Percentiles rank a stretch among this genome's conserved stretches.
Evolutionary conservation across 2,797 vertebrate genomes (phyloP).

Genomic region (Chloroceryle amazona): DNA sequence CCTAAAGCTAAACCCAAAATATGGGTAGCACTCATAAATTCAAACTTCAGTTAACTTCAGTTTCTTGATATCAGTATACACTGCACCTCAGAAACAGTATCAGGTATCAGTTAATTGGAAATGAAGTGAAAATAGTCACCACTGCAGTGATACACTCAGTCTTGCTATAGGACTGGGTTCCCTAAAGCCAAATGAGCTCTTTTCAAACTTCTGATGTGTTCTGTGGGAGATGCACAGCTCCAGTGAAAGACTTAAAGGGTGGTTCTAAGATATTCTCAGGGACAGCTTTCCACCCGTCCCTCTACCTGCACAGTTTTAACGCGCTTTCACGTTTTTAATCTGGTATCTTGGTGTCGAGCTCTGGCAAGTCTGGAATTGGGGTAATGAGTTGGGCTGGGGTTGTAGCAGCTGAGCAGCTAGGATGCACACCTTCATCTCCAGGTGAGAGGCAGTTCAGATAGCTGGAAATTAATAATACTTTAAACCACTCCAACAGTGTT

Average conservation of each 20-base stretch:
- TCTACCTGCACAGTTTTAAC: neutral
- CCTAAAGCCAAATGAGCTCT: neutral
- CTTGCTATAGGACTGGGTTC: neutral
- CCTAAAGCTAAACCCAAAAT: neutral
- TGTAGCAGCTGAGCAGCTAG: slow-evolving; percentile 27
- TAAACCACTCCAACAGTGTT: slow-evolving; percentile 15
- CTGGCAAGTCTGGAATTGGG: neutral
- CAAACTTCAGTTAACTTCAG: neutral
- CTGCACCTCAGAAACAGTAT: neutral
- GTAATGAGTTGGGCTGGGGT: neutral
- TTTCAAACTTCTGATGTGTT: neutral
- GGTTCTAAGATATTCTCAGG: neutral
- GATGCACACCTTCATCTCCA: neutral
- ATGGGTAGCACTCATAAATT: neutral
- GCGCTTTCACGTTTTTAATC: neutral
- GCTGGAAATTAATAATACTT: slow-evolving; percentile 63
- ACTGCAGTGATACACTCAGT: neutral
- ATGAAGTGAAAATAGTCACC: neutral
- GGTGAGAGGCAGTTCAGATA: slow-evolving; percentile 49
- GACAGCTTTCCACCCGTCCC: slow-evolving; percentile 6
- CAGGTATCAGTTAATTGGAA: neutral
- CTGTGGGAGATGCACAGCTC: neutral
- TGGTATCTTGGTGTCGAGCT: neutral
- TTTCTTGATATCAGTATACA: neutral
- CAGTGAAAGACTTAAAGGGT: neutral